A percentile compares a stretch with the other conserved stretches of the same genome.
These are phyloP conservation scores for Penelope pileata DNA, from an alignment of 2,113 vertebrate genomes.

Conservation along the genomic window DNA sequence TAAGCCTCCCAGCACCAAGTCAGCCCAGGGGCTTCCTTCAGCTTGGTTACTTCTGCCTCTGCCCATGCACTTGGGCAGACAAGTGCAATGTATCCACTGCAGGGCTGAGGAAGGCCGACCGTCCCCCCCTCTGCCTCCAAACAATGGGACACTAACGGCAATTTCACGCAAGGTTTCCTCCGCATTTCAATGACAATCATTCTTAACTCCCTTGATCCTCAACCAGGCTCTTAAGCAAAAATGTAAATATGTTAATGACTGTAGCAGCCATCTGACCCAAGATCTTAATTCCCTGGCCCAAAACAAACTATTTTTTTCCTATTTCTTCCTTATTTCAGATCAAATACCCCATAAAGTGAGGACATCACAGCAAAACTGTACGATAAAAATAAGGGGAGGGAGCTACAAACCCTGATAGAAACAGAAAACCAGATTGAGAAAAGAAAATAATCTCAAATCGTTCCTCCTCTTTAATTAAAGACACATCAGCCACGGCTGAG, in stretches of 20 bases:
- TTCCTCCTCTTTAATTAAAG: conserved; percentile 71
- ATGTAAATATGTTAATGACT: conserved; percentile 69
- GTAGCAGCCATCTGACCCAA: conserved; percentile 47
- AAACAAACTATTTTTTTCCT: neutral
- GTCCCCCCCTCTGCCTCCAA: neutral
- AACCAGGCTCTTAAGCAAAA: conserved; percentile 65
- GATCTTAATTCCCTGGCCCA: conserved; percentile 23
- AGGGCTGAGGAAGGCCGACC: neutral
- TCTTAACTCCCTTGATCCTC: conserved; percentile 63
- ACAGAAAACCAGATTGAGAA: neutral
- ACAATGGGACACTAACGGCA: conserved; percentile 72
- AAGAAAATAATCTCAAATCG: conserved; percentile 34
- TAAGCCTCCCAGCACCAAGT: neutral
- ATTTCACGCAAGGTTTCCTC: conserved; percentile 82
- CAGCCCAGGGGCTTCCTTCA: neutral
- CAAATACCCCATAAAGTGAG: neutral
- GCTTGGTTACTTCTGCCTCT: neutral
- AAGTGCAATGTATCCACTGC: conserved; percentile 4
- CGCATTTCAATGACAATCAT: conserved; percentile 71
- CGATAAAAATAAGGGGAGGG: neutral
- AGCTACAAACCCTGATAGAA: neutral
- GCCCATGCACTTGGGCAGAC: conserved; percentile 39
- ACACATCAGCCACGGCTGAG: conserved; percentile 61
- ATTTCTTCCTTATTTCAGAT: neutral
- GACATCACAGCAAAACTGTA: neutral